A percentile compares a stretch with the other conserved stretches of the same genome.
These are phyloP conservation scores for Phalacrocorax carbo DNA, from an alignment of 2,113 vertebrate species.

Conservation along the genomic window DNA sequence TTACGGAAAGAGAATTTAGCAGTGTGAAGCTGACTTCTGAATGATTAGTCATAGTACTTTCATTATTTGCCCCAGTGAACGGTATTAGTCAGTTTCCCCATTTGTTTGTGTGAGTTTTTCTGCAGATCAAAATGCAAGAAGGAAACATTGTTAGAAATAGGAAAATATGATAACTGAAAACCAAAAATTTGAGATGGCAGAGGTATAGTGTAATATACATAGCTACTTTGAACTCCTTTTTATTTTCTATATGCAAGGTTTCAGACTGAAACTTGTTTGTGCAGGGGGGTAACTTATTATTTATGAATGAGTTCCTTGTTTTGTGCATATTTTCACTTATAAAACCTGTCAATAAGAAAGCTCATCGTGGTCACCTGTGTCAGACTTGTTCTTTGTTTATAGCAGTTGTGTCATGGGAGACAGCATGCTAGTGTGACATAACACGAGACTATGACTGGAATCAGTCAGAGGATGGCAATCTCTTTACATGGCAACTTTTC, in stretches of 20 bases:
- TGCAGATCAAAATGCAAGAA: neutral
- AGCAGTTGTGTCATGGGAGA: neutral
- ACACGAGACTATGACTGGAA: neutral
- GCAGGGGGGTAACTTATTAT: neutral
- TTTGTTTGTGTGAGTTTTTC: slow-evolving; percentile 51
- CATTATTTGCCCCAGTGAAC: neutral
- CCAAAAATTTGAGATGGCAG: neutral
- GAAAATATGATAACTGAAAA: slow-evolving; percentile 38
- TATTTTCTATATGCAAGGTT: neutral
- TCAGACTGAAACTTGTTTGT: neutral
- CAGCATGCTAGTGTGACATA: neutral
- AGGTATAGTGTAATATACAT: neutral
- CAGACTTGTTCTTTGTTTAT: neutral
- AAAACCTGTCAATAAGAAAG: neutral
- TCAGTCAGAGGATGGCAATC: neutral
- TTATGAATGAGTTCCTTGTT: neutral
- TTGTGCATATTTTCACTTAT: neutral
- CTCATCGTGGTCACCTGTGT: neutral
- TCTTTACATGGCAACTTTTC: neutral
- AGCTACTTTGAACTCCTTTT: neutral
- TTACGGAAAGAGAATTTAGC: slow-evolving; percentile 9
- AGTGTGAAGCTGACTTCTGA: neutral
- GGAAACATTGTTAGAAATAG: slow-evolving; percentile 18
- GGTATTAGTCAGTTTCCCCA: slow-evolving; percentile 49
- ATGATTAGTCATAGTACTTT: slow-evolving; percentile 19